Evolutionary conservation across 1,140 invertebrate species (phyloP).

Genomic region (Harlomillsia oculata): DNA sequence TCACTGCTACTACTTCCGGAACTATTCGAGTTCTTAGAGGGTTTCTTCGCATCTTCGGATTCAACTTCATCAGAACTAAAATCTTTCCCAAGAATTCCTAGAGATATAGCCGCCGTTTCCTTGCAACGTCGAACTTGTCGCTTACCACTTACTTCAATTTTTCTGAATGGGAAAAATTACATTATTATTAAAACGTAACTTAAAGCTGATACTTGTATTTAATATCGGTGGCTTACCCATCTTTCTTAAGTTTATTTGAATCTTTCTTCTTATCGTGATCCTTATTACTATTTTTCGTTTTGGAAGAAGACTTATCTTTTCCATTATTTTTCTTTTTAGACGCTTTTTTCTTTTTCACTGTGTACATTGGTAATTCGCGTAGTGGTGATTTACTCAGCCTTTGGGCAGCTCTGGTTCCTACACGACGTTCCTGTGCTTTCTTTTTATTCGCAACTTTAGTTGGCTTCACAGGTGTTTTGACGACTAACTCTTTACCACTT

Average conservation of each 20-base stretch:
- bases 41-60: conserved; percentile 1
- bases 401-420: conserved; percentile 24
- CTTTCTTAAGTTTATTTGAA: no score
- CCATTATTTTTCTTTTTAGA: conserved; percentile 37
- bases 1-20: conserved; percentile 28
- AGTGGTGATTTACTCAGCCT: conserved; percentile 25
- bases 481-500: conserved; percentile 22
- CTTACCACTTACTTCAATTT: neutral
- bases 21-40: conserved; percentile 15
- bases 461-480: conserved; percentile 4
- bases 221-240: no score
- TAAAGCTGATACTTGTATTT: no score
- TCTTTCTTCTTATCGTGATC: neutral
- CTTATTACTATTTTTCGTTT: neutral
- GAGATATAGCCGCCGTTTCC: conserved; percentile 61
- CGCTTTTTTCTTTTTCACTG: conserved; percentile 37
- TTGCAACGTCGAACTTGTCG: conserved; percentile 61
- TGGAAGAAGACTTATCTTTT: neutral
- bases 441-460: conserved; percentile 1
- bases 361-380: conserved; percentile 29
- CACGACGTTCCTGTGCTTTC: neutral
- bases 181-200: no score
- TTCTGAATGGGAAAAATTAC: no score
- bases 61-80: conserved; percentile 39
- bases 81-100: conserved; percentile 62